Evolutionary conservation across 2,113 vertebrate genomes (phyloP).

Genomic region (Hemichromis elongatus): DNA sequence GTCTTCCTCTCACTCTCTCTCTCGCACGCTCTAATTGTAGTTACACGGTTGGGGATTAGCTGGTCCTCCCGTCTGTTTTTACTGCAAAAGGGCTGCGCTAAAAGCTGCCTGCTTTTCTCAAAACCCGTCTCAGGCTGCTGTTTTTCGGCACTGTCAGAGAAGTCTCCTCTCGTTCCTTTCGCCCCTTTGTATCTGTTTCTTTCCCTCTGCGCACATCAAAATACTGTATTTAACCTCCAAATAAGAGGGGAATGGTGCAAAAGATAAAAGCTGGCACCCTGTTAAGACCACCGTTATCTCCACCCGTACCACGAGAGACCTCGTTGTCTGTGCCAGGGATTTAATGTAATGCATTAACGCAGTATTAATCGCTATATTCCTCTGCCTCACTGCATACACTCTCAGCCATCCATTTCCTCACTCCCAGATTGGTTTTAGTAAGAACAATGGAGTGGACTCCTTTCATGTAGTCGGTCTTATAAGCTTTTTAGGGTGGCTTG

Average conservation of each 20-base stretch:
- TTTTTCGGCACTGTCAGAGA: slow-evolving; percentile 29
- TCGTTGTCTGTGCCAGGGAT: slow-evolving; percentile 25
- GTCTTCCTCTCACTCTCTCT: neutral
- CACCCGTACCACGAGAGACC: neutral
- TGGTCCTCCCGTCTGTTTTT: slow-evolving; percentile 13
- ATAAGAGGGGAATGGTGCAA: neutral
- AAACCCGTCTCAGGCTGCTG: slow-evolving; percentile 8
- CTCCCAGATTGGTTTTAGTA: slow-evolving; percentile 28
- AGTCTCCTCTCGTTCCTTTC: neutral
- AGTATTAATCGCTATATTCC: slow-evolving; percentile 32
- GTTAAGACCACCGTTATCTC: neutral
- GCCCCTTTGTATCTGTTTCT: neutral
- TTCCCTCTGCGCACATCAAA: neutral
- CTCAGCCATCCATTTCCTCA: slow-evolving; percentile 32
- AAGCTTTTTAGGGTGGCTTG: neutral
- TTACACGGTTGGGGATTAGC: slow-evolving; percentile 30
- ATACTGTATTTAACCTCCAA: slow-evolving; percentile 33
- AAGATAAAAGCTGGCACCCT: slow-evolving; percentile 17
- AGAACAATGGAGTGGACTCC: slow-evolving; percentile 33
- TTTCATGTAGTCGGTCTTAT: slow-evolving; percentile 10
- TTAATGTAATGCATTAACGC: slow-evolving; percentile 53
- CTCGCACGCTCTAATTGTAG: neutral
- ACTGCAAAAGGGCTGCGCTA: neutral
- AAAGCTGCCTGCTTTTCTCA: slow-evolving; percentile 10
- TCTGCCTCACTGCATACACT: neutral